Evolutionary conservation across 1,140 invertebrate species (phyloP).

Genomic region (Bombus breviceps): DNA sequence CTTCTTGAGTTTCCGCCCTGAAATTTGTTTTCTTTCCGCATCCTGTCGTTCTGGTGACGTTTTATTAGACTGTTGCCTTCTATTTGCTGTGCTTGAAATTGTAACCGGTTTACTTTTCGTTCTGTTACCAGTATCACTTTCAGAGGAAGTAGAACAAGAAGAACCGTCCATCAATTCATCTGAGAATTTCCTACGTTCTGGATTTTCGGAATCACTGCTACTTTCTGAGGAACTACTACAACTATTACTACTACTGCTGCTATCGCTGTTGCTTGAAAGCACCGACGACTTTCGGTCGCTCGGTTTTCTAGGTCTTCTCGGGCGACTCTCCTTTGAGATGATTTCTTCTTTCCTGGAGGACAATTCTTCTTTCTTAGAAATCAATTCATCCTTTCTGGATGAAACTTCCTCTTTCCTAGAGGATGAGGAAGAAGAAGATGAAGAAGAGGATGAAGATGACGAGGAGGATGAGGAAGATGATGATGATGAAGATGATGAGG

Average conservation of each 20-base stretch:
- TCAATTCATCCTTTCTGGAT: conserved; percentile 56
- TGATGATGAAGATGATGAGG: conserved; percentile 32
- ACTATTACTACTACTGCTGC: conserved; percentile 73
- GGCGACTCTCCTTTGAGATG: conserved; percentile 66
- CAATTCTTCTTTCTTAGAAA: conserved; percentile 74
- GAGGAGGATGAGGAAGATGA: conserved; percentile 35
- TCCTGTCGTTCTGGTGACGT: conserved; percentile 52
- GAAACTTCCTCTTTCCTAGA: conserved; percentile 71
- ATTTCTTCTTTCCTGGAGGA: conserved; percentile 68
- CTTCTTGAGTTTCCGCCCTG: conserved; percentile 85
- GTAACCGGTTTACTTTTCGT: conserved; percentile 42
- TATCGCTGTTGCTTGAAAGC: conserved; percentile 57
- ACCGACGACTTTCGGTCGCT: conserved; percentile 34
- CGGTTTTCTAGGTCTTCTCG: conserved; percentile 74
- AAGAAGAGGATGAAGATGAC: conserved; percentile 35
- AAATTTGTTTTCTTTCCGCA: conserved; percentile 67
- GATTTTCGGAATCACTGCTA: conserved; percentile 79
- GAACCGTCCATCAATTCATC: conserved; percentile 69
- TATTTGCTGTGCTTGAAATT: conserved; percentile 13
- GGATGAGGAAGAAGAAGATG: conserved; percentile 25
- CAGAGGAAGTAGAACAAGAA: conserved; percentile 77
- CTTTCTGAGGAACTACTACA: conserved; percentile 78
- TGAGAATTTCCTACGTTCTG: conserved; percentile 41
- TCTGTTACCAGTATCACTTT: conserved; percentile 73
- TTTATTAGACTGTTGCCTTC: conserved; percentile 33